Conservation (phyloP, 2,797 vertebrate species). For the Hylomyscus alleni region DNA sequence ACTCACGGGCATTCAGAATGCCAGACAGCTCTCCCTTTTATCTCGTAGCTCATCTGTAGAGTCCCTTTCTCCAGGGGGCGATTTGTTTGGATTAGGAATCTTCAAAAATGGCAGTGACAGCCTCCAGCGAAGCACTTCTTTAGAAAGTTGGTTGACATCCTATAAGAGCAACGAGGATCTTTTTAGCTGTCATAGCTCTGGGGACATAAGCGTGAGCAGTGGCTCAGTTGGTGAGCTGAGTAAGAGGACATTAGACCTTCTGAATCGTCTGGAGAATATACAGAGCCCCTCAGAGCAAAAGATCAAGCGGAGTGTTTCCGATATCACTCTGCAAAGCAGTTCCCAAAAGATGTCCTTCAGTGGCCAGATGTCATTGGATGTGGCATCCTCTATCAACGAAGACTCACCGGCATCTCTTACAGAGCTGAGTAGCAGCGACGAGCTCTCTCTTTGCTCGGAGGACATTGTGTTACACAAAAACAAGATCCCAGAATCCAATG, state of each 20-base stretch:
- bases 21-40: constrained; percentile 86
- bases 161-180: constrained; percentile 92
- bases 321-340: constrained; percentile 94
- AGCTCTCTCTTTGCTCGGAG: constrained; percentile 95
- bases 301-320: constrained; percentile 97
- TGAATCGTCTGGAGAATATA: constrained; percentile 97
- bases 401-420: constrained; percentile 95
- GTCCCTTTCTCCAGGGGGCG: constrained; percentile 93
- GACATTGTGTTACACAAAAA: constrained; percentile 93
- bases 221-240: constrained; percentile 95
- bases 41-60: constrained; percentile 95
- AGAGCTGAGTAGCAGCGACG: constrained; percentile 96
- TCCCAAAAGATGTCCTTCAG: constrained; percentile 91
- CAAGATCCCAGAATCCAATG: constrained; percentile 90
- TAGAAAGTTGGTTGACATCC: constrained; percentile 94
- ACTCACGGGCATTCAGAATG: constrained; percentile 80
- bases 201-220: constrained; percentile 90
- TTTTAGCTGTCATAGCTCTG: constrained; percentile 92
- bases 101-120: constrained; percentile 88
- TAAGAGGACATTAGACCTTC: constrained; percentile 96
- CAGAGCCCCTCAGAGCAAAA: constrained; percentile 93
- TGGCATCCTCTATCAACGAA: constrained; percentile 93
- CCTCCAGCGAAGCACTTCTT: constrained; percentile 94
- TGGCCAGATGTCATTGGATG: constrained; percentile 90
- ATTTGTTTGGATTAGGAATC: constrained; percentile 91